Evolutionary conservation across 2,797 vertebrate genomes (phyloP), one percentile per base, ranked within the genome.

Genomic region (Spinus olivaceus): DNA sequence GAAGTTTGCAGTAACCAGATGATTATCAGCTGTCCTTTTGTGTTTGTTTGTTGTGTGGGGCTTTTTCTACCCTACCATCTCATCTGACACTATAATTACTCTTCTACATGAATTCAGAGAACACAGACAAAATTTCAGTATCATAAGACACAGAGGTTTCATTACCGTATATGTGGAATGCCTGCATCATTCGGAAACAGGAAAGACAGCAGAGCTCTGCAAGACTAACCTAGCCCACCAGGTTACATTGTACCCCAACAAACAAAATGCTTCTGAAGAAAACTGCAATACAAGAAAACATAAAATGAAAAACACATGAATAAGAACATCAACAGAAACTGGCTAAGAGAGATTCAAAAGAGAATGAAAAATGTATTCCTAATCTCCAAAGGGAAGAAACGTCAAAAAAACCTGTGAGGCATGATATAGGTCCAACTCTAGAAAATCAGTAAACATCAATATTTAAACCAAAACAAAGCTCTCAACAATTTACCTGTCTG

Each of bases 1-100:
- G n/a, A 88, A 92, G 44, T 70, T 92, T 77, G 76, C 39, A 73
- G 47, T 63, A 80, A 77, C 30, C 60, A 91, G 82, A 87, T 76
- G 59, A 91, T 27, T 84, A 96, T 86, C 73, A 61, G 70, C 10
- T 72, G 12, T 2, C 3, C 46, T 84, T 83, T 51, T 61, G 20
- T 51, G 16, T 37, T 30, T 80, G 32, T 61, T 85, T 81, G 25
- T 46, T 70, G 30, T 33, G 47, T 14, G 14, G 6, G 1, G 0
- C 41, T 76, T 10, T 14, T 85, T 12, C 37, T 49, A 59, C 22
- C 27, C 23, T 44, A 53, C 15, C 27, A 61, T 73, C 73, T 80
- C 35, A 80, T 47, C 72, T 77, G 71, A 57, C 27, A 61, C 24
- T 27, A 32, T 21, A 85, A 46, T 67, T 92, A 63, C 27, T 89